A percentile compares a stretch with the other conserved stretches of the same genome.
phyloP scores from a whole-genome alignment of 1,140 invertebrate species.

The Diprion similis region DNA sequence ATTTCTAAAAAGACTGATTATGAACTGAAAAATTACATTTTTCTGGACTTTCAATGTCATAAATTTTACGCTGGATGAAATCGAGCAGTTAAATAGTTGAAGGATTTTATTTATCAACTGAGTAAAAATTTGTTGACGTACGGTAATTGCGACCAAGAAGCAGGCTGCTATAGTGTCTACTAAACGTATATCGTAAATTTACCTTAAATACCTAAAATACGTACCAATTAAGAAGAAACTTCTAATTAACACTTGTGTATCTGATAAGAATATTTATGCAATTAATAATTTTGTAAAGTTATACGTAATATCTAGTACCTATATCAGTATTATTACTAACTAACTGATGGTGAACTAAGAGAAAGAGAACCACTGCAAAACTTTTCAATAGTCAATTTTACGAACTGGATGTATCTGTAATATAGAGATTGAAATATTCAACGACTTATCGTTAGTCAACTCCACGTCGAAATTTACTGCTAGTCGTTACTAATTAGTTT shows the following conservation, averaged over 20 bases:
- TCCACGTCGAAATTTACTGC: background rate
- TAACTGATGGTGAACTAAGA: conserved; percentile 24
- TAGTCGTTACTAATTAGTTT: background rate
- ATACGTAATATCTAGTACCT: conserved; percentile 43
- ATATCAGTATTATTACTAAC: conserved; percentile 47
- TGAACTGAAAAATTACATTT: no score
- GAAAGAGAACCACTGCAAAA: conserved; percentile 11
- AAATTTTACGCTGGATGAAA: no score
- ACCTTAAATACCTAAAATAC: conserved; percentile 1
- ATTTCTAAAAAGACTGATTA: no score
- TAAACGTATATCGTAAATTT: conserved; percentile 14
- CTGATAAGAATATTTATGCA: background rate
- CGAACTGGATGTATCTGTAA: background rate
- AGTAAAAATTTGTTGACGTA: background rate
- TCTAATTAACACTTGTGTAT: background rate
- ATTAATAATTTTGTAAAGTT: conserved; percentile 13
- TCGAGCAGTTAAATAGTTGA: background rate
- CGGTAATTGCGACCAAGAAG: background rate
- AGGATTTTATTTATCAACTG: conserved; percentile 12
- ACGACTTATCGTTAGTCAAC: background rate
- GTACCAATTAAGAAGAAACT: background rate
- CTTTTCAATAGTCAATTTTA: background rate
- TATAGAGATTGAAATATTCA: background rate
- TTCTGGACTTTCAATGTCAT: no score
- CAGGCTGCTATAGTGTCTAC: background rate